Percentiles rank a stretch among this genome's conserved stretches.
Evolutionary conservation across 2,888 invertebrate genomes (phyloP).

Genomic region (Antheraea assamensis): DNA sequence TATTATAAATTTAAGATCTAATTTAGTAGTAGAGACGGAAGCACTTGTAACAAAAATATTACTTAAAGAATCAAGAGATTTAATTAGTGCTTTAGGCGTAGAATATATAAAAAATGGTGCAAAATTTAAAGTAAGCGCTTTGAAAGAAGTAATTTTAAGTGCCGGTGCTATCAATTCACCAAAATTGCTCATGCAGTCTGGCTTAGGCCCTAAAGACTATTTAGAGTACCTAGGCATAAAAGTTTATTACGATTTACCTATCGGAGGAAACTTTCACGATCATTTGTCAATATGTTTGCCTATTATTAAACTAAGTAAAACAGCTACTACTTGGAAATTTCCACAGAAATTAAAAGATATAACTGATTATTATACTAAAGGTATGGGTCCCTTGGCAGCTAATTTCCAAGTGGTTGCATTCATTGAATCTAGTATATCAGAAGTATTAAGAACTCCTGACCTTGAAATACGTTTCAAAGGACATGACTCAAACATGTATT

Average conservation of each 20-base stretch:
- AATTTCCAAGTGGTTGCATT: conserved; percentile 75
- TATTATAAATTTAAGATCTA: conserved; percentile 61
- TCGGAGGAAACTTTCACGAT: conserved; percentile 75
- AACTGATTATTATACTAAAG: conserved; percentile 66
- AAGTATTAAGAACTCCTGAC: conserved; percentile 67
- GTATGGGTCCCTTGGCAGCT: conserved; percentile 69
- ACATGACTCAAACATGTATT: conserved; percentile 76
- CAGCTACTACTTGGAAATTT: conserved; percentile 62
- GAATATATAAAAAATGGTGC: conserved; percentile 72
- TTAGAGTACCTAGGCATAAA: conserved; percentile 70
- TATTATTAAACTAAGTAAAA: conserved; percentile 65
- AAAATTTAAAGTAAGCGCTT: conserved; percentile 51
- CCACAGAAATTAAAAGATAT: conserved; percentile 71
- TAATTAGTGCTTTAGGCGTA: conserved; percentile 55
- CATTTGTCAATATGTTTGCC: conserved; percentile 73
- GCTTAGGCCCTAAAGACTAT: conserved; percentile 72
- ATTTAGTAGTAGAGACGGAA: conserved; percentile 65
- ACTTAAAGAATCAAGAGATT: conserved; percentile 51
- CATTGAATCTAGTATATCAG: conserved; percentile 65
- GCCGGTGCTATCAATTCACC: conserved; percentile 75
- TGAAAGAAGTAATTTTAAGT: conserved; percentile 68
- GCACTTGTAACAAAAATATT: conserved; percentile 69
- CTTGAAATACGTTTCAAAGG: conserved; percentile 73
- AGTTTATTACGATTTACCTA: conserved; percentile 62
- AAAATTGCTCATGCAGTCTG: conserved; percentile 73